Evolutionary conservation across 2,888 invertebrate species (phyloP).

Genomic region (Nasonovia ribisnigri): DNA sequence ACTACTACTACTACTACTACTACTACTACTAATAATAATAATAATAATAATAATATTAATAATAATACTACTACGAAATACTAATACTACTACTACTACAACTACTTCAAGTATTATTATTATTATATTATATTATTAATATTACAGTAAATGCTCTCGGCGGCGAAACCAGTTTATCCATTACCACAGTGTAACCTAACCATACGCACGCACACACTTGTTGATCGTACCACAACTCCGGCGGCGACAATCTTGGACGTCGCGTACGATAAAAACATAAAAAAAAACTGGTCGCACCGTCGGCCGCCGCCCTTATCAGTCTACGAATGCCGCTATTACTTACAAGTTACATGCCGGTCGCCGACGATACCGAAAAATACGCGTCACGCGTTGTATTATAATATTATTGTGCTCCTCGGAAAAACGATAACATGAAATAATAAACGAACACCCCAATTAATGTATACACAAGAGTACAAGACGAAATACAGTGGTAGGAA

Average conservation of each 20-base stretch:
- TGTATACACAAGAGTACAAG: not conserved
- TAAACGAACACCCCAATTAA: not conserved
- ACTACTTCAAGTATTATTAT: not conserved
- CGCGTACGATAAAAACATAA: constrained; percentile 7
- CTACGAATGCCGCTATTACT: constrained; percentile 54
- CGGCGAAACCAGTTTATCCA: constrained; percentile 62
- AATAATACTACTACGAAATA: not conserved
- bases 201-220: not conserved
- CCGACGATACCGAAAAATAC: not conserved
- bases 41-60: not conserved
- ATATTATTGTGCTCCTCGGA: not conserved
- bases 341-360: not conserved
- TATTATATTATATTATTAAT: constrained; percentile 32
- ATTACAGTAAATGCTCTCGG: constrained; percentile 41
- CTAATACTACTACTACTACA: not conserved
- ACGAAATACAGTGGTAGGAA: not conserved
- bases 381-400: not conserved
- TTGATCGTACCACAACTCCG: not conserved
- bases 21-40: not conserved
- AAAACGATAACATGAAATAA: not conserved
- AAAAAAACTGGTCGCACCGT: constrained; percentile 51
- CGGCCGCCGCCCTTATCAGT: constrained; percentile 43
- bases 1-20: not conserved
- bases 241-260: constrained; percentile 28
- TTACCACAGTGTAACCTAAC: constrained; percentile 28